phyloP scores from a whole-genome alignment of 64 coral and sea anemone genomes.

The Astreopora myriophthalma region DNA sequence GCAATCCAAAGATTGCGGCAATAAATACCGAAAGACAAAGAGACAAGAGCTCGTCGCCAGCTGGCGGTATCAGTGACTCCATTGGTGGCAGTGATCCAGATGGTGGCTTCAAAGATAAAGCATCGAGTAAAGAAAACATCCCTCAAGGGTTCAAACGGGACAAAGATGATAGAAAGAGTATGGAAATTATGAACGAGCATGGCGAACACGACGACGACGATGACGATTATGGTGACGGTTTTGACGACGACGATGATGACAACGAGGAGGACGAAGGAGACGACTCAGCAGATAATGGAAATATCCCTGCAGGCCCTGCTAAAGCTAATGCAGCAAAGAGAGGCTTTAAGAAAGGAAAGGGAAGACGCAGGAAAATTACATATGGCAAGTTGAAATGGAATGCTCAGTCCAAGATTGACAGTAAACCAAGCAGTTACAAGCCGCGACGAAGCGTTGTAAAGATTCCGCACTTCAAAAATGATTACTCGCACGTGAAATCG shows the following conservation, averaged over 20 bases:
- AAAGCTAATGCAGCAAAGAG: neutral
- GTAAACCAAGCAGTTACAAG: neutral
- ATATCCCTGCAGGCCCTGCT: neutral
- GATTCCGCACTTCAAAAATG: slow-evolving; percentile 50
- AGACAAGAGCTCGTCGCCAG: neutral
- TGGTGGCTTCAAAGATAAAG: neutral
- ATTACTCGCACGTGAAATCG: slow-evolving; percentile 63
- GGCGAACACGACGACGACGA: neutral
- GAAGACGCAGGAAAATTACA: slow-evolving; percentile 20
- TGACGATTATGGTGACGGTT: neutral
- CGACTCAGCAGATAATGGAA: neutral
- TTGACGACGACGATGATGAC: neutral
- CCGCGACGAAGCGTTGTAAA: neutral
- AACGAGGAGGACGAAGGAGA: neutral
- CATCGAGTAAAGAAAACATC: neutral
- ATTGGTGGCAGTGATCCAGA: neutral
- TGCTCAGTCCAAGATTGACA: slow-evolving; percentile 69
- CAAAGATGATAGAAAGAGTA: neutral
- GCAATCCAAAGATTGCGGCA: neutral
- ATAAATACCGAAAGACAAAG: neutral
- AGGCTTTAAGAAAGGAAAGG: slow-evolving; percentile 9
- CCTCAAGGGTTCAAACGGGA: neutral
- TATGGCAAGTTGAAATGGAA: slow-evolving; percentile 64
- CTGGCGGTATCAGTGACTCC: neutral
- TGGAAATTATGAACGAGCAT: neutral